Conservation (phyloP, 2,113 vertebrate species). For the Ptilorrhoa leucosticta region DNA sequence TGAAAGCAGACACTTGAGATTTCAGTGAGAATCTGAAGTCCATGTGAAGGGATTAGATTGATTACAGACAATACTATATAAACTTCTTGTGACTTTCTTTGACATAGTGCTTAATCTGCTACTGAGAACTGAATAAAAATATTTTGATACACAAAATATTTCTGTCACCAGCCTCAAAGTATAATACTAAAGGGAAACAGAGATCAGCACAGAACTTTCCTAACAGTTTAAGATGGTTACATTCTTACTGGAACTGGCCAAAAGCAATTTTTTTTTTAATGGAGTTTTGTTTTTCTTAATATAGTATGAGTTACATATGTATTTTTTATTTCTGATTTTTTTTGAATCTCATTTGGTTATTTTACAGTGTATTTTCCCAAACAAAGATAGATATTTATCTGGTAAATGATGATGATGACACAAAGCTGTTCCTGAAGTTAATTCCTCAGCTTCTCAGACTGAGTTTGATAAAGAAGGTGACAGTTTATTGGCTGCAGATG, state of each 20-base stretch:
- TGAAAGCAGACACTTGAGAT: constrained; percentile 7
- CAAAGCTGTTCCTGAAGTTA: not conserved
- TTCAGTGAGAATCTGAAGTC: not conserved
- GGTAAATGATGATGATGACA: not conserved
- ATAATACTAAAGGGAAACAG: not conserved
- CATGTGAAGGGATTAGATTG: not conserved
- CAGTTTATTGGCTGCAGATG: not conserved
- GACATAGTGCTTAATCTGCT: not conserved
- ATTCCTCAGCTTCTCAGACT: not conserved
- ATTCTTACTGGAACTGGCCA: not conserved
- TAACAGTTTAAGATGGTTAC: not conserved
- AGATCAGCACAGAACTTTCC: not conserved
- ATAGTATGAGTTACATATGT: fast-evolving
- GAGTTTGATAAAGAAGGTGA: not conserved
- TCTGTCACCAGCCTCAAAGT: not conserved
- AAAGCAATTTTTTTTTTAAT: not conserved
- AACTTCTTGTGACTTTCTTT: constrained; percentile 8
- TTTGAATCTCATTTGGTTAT: not conserved
- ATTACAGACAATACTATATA: not conserved
- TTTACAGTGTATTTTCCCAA: not conserved
- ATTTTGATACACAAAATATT: not conserved
- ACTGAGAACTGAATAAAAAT: not conserved
- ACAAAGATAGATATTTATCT: not conserved
- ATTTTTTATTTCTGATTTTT: not conserved
- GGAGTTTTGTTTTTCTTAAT: not conserved